phyloP scores from a whole-genome alignment of 1,140 invertebrate genomes.

The Listronotus oregonensis region DNA sequence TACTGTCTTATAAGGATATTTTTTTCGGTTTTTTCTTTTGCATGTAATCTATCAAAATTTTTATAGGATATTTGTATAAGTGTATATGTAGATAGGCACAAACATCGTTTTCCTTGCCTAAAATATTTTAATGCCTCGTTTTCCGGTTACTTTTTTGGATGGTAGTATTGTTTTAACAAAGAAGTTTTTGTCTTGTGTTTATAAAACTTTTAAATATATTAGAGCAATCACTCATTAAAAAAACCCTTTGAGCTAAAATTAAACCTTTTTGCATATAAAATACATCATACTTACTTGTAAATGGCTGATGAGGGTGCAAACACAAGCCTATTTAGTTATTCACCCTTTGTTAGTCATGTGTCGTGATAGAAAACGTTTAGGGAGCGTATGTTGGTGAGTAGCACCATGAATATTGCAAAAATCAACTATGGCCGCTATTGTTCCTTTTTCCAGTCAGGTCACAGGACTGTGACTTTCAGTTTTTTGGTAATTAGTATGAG shows the following conservation, averaged over 20 bases:
- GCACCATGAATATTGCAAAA: conserved; percentile 24
- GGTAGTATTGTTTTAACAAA: too few species aligned
- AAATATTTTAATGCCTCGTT: too few species aligned
- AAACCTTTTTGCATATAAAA: conserved; percentile 11
- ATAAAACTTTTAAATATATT: background rate
- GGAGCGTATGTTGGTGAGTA: conserved; percentile 2
- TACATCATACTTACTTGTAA: conserved; percentile 18
- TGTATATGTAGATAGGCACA: too few species aligned
- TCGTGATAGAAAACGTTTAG: conserved; percentile 27
- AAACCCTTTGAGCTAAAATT: background rate
- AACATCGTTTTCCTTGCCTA: too few species aligned
- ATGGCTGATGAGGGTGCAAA: conserved; percentile 11
- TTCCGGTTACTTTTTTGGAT: too few species aligned
- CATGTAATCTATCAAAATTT: too few species aligned
- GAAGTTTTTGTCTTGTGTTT: too few species aligned
- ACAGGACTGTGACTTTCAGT: background rate
- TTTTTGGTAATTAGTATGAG: too few species aligned
- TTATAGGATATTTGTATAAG: too few species aligned
- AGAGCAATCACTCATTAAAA: background rate
- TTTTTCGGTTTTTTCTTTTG: too few species aligned
- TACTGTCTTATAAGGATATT: too few species aligned
- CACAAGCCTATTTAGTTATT: conserved; percentile 17
- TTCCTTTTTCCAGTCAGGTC: background rate
- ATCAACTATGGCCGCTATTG: conserved; percentile 10
- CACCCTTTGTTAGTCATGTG: conserved; percentile 24